These are phyloP conservation scores for Colostygia pectinataria DNA, from an alignment of 2,888 invertebrate species.

Conservation along the genomic window DNA sequence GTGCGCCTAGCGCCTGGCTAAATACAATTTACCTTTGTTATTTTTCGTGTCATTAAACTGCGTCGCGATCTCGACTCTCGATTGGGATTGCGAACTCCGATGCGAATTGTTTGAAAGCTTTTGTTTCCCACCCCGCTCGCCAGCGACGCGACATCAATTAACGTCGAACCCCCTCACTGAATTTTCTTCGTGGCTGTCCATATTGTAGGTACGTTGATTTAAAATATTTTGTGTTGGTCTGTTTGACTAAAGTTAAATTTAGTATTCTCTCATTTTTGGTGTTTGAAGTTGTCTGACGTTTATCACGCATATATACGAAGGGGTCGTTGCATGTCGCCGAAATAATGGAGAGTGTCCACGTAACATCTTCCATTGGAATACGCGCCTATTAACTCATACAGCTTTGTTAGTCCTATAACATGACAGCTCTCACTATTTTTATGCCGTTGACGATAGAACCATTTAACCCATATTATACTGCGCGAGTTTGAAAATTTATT, in stretches of 20 bases:
- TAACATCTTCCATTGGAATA: slow-evolving; percentile 55
- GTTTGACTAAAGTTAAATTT: slow-evolving; percentile 25
- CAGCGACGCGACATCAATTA: slow-evolving; percentile 81
- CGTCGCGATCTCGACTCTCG: slow-evolving; percentile 79
- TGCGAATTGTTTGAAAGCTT: slow-evolving; percentile 82
- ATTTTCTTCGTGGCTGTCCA: slow-evolving; percentile 71
- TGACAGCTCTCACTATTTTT: slow-evolving; percentile 70
- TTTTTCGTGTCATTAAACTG: slow-evolving; percentile 84
- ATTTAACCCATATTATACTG: slow-evolving; percentile 32
- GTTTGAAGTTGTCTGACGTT: slow-evolving; percentile 55
- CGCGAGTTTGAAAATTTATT: slow-evolving; percentile 24
- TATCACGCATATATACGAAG: slow-evolving; percentile 61
- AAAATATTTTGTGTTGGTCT: slow-evolving; percentile 42
- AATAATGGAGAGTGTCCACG: slow-evolving; percentile 65
- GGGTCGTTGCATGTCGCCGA: slow-evolving; percentile 65
- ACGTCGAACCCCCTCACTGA: slow-evolving; percentile 72
- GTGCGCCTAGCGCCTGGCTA: slow-evolving; percentile 71
- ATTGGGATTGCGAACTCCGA: slow-evolving; percentile 80
- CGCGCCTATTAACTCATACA: slow-evolving; percentile 74
- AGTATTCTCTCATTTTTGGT: slow-evolving; percentile 41
- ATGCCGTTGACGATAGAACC: slow-evolving; percentile 63
- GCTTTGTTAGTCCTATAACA: slow-evolving; percentile 75
- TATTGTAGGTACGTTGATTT: slow-evolving; percentile 68
- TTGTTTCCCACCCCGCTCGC: slow-evolving; percentile 76
- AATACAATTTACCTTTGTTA: slow-evolving; percentile 84